Evolutionary conservation across 2,797 vertebrate species (phyloP).

Genomic region (Phoebastria nigripes): DNA sequence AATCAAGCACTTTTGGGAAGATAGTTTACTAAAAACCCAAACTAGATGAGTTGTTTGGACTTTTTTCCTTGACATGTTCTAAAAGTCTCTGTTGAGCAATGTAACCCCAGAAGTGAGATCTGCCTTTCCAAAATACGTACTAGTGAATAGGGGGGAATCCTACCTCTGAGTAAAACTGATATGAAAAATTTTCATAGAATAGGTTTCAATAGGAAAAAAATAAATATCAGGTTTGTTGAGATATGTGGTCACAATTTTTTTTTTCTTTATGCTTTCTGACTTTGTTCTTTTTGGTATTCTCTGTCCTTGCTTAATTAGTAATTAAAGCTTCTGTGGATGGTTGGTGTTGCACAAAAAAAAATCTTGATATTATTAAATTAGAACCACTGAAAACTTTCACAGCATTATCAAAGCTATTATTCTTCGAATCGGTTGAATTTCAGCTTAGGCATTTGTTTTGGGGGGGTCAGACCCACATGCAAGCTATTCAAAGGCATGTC

Average conservation of each 20-base stretch:
- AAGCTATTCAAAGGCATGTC: background rate
- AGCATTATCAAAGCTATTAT: background rate
- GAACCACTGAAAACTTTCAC: background rate
- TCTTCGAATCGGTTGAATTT: background rate
- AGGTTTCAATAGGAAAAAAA: background rate
- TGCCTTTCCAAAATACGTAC: rapidly evolving
- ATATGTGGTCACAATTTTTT: background rate
- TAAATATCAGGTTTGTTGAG: background rate
- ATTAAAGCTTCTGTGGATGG: background rate
- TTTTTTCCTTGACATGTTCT: background rate
- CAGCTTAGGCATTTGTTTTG: background rate
- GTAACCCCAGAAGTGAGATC: background rate
- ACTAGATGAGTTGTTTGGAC: background rate
- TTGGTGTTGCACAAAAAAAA: background rate
- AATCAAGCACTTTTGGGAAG: background rate
- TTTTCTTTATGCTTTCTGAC: background rate
- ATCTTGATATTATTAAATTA: background rate
- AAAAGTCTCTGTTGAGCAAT: background rate
- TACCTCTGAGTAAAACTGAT: background rate
- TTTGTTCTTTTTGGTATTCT: background rate
- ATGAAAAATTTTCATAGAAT: background rate
- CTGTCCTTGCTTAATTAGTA: background rate
- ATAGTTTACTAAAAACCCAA: background rate
- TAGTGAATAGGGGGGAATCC: background rate
- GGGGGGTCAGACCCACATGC: background rate